Evolutionary conservation across 2,797 vertebrate genomes (phyloP).

Genomic region (Petrocephalus sullivani): DNA sequence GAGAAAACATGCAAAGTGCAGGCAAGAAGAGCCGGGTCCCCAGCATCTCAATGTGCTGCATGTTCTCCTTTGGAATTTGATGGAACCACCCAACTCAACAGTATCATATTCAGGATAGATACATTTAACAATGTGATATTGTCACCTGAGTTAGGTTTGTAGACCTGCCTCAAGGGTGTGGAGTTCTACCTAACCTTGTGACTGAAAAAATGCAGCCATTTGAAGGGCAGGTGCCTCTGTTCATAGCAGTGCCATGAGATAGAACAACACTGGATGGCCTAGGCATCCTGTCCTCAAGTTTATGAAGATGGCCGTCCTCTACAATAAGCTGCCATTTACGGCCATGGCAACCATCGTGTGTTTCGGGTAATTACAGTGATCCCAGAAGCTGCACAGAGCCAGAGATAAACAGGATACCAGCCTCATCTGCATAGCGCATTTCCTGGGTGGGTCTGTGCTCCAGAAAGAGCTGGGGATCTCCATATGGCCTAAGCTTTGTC

Average conservation of each 20-base stretch:
- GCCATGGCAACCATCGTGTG: constrained; percentile 14
- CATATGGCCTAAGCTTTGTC: not conserved
- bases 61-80: not conserved
- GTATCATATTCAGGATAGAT: not conserved
- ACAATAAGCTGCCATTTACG: constrained; percentile 14
- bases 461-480: not conserved
- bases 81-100: not conserved
- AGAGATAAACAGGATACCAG: constrained; percentile 3
- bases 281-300: constrained; percentile 27
- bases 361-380: constrained; percentile 26
- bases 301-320: constrained; percentile 21
- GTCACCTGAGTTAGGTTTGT: not conserved
- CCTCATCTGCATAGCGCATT: not conserved
- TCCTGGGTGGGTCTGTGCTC: not conserved
- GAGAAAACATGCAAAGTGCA: not conserved
- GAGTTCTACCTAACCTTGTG: not conserved
- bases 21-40: not conserved
- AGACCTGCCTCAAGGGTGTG: not conserved
- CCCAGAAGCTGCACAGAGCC: not conserved
- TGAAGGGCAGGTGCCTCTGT: not conserved
- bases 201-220: not conserved
- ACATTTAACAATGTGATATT: not conserved
- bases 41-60: not conserved
- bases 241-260: constrained; percentile 17
- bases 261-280: constrained; percentile 15